These are phyloP conservation scores for Prietella phreatophila DNA, from an alignment of 2,113 vertebrate genomes.

Conservation along the genomic window DNA sequence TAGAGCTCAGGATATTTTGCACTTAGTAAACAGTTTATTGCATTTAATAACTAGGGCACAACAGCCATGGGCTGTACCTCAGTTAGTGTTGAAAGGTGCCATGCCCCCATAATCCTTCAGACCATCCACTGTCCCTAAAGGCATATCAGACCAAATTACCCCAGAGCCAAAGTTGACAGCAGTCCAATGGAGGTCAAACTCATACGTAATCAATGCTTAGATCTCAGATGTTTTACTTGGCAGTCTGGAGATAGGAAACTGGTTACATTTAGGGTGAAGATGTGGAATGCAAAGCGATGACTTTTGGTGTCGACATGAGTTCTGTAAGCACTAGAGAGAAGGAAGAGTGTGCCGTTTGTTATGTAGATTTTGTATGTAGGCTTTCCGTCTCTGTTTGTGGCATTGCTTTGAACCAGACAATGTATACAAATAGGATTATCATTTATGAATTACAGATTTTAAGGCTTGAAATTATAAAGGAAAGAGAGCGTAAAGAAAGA, in stretches of 20 bases:
- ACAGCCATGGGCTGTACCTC: constrained; percentile 10
- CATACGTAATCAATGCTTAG: neutral
- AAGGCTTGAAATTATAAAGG: constrained; percentile 28
- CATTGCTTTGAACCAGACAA: constrained; percentile 4
- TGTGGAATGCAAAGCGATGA: neutral
- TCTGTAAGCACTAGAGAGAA: neutral
- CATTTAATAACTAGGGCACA: constrained; percentile 3
- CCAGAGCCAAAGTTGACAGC: neutral
- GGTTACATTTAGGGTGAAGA: neutral
- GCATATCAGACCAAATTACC: constrained; percentile 3
- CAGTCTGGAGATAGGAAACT: neutral
- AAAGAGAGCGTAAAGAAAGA: neutral
- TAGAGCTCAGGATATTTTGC: neutral
- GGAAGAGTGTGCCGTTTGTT: neutral
- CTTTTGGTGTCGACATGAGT: neutral
- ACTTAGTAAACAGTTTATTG: neutral
- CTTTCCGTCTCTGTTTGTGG: neutral
- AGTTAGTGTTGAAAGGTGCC: constrained; percentile 5
- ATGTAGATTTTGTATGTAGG: neutral
- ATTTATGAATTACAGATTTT: constrained; percentile 18
- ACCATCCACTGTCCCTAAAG: constrained; percentile 27
- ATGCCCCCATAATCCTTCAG: constrained; percentile 12
- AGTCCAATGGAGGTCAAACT: constrained; percentile 38
- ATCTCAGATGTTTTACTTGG: neutral
- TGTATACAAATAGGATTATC: constrained; percentile 10